Base-by-base conservation (phyloP, 2,888 invertebrate genomes). In the Caprella mutica region DNA sequence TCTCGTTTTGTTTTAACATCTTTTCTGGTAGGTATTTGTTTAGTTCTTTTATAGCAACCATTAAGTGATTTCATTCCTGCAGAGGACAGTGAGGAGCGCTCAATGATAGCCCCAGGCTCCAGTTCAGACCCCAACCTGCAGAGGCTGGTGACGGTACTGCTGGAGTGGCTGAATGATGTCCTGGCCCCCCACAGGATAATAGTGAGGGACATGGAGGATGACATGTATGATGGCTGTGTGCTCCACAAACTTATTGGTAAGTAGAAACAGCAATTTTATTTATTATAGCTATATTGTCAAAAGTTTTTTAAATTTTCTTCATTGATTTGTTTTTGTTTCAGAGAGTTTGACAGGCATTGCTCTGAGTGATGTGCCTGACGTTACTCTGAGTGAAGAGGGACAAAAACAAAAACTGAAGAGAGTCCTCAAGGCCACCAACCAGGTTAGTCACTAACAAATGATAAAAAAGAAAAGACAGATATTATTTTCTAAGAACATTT, bases 101-200 rank as follows among this genome's bases (percentile, higher is more conserved):
- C 93, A 9, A 92, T 97, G 75, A 86, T 98, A 67, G 92, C 93
- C 69, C 86, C 88, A 0, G 80, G 82, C 64, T 91, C 92, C 0
- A 80, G 86, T 65, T 86, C 86, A 59, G 89, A 94, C 72, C 84
- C 87, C 0, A 85, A 88, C 72, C 80, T 96, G 0, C 80, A 81
- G 62, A 88, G 91, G 68, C 77, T 96, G 35, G 83, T 89, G 53
- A 80, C 80, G 68, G 84, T 94, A 38, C 76, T 99, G 50, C 85
- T 94, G 68, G 93, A 96, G 68, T 98, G 98, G 98, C 88, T 99
- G 55, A 98, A 98, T 73, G 94, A 97, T 76, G 97, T 94, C 73
- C 76, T 99, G 55, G 94, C 96, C 0, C 82, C 86, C 66, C 91
- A 97, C 69, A 79, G 98, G 69, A 98, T 98, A 65, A 94, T 98